phyloP scores from a whole-genome alignment of 2,113 vertebrate genomes.

The Hemibagrus wyckioides region DNA sequence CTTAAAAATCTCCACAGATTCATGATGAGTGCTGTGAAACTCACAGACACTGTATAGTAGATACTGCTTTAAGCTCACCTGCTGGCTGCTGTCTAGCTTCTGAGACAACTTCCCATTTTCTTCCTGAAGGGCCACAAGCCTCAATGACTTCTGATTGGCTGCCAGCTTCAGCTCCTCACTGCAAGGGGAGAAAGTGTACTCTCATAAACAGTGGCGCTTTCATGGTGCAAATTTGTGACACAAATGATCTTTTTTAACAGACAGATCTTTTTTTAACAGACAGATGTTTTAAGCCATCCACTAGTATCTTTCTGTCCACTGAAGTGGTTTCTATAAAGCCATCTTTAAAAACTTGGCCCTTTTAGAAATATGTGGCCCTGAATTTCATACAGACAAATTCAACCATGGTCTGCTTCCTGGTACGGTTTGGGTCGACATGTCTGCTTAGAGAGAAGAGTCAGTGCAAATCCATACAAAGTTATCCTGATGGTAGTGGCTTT shows the following conservation, averaged over 20 bases:
- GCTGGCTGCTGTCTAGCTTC: slow-evolving; percentile 77
- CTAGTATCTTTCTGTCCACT: background rate
- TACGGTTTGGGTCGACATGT: background rate
- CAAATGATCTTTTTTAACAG: background rate
- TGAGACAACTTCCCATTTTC: slow-evolving; percentile 80
- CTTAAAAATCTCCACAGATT: background rate
- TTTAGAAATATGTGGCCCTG: background rate
- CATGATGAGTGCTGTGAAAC: background rate
- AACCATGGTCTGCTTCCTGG: background rate
- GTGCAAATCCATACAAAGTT: background rate
- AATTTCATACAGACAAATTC: too few relatives aligned
- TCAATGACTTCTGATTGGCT: slow-evolving; percentile 85
- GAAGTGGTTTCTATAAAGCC: background rate
- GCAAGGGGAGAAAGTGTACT: slow-evolving; percentile 49
- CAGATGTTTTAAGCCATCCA: background rate
- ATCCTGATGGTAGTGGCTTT: background rate
- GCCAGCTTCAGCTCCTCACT: slow-evolving; percentile 90
- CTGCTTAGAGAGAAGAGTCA: background rate
- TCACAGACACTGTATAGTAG: background rate
- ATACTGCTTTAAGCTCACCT: slow-evolving; percentile 69
- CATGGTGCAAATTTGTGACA: background rate
- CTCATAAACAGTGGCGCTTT: background rate
- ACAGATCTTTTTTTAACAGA: background rate
- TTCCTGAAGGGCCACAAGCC: slow-evolving; percentile 78
- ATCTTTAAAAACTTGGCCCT: background rate